Percentiles rank a stretch among this genome's conserved stretches.
phyloP scores from a whole-genome alignment of 2,113 vertebrate genomes.

The Opisthocomus hoazin region DNA sequence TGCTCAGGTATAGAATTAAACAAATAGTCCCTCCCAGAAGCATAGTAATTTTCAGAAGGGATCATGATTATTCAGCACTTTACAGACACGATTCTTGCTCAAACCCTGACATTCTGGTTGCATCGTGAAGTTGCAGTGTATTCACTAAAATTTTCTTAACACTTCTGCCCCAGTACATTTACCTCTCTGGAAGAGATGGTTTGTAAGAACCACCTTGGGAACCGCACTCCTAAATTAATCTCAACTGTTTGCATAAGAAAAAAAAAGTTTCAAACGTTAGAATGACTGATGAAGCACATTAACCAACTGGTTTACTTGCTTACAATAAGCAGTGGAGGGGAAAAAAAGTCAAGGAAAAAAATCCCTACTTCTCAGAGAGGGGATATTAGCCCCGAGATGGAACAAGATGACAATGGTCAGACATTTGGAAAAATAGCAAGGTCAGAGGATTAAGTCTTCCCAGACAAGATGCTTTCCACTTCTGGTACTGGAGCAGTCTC shows the following conservation, averaged over 20 bases:
- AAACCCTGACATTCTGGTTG: neutral
- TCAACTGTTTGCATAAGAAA: neutral
- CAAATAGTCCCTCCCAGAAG: neutral
- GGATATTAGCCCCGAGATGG: neutral
- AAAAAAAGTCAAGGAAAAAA: neutral
- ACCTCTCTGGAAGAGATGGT: neutral
- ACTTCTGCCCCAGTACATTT: neutral
- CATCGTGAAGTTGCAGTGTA: neutral
- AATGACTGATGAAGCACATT: neutral
- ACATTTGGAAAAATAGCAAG: neutral
- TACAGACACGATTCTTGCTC: neutral
- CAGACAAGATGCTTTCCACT: neutral
- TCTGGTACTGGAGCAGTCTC: neutral
- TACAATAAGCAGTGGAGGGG: neutral
- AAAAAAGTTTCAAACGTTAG: neutral
- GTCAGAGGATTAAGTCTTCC: neutral
- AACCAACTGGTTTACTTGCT: neutral
- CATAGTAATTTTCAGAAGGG: neutral
- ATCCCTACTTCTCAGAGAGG: neutral
- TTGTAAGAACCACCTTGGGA: neutral
- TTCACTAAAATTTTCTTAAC: neutral
- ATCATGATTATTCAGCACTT: neutral
- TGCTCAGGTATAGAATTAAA: conserved; percentile 1
- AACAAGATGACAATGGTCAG: neutral
- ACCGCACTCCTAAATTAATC: neutral